Base-by-base conservation (phyloP, 1,140 invertebrate genomes). In the Monochamus saltuarius region DNA sequence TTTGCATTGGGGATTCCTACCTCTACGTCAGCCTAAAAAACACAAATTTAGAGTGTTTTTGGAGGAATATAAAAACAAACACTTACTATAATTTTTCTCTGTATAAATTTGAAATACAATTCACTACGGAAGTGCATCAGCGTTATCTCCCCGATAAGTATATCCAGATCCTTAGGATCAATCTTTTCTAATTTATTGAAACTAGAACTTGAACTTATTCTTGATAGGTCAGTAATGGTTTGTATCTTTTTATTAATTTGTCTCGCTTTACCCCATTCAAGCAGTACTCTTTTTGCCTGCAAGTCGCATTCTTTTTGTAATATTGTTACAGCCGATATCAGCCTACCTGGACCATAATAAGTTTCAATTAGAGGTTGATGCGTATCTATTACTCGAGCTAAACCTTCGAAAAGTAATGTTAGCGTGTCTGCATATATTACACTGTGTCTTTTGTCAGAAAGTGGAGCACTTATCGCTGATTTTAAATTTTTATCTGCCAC, bases 311-410 rank as follows among this genome's bases (percentile, higher is more conserved):
- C 94, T 70, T 85, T 86, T 75, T 97, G 92, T 50, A 97, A 75
- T 69, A 87, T 84, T 53, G 77, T 81, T 51, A 92, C 79, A 53
- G 91, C 85, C 7, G 82, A 83, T 42, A 92, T 75, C 37, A 97
- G 76, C 70, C 84, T 83, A 3, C 91, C 91, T 35, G 87, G 87
- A 73, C 95, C 94, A 81, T 98, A 98, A 78, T 92, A 96, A 7
- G 92, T 95, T 75, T 97, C 94, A 37, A 98, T 88, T 22, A 97
- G 83, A 1, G 95, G 93, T 70, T 97, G 93, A 79, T 97, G 92
- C 17, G 92, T 85, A 79, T 97, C 94, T 40, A 98, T 81, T 16
- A 92, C 85, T 43, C 90, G 79, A 1, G 95, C 95, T 62, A 97
- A 89, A 16, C 88, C 88, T 79, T 98, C 95, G 77, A 96, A 94